These are phyloP conservation scores for Bhutanitis thaidina DNA, from an alignment of 2,888 invertebrate genomes.

Conservation along the genomic window DNA sequence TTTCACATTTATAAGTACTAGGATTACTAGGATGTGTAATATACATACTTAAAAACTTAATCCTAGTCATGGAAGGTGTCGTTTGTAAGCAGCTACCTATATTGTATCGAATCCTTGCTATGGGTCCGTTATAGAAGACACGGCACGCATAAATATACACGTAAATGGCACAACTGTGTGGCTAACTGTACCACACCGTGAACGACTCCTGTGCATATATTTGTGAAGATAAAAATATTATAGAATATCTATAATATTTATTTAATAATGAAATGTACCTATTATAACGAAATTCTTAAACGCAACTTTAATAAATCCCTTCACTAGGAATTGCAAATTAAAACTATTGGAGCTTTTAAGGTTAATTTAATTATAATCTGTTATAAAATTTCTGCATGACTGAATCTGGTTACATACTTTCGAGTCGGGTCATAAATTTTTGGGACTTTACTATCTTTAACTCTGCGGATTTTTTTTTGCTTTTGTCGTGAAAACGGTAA, in stretches of 20 bases:
- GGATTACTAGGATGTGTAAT: too few species aligned
- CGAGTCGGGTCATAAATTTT: slow-evolving; percentile 36
- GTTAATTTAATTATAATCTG: slow-evolving; percentile 42
- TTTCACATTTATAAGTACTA: too few species aligned
- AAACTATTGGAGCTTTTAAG: slow-evolving; percentile 45
- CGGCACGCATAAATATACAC: slow-evolving; percentile 75
- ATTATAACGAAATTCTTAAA: too few species aligned
- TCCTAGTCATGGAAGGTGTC: too few species aligned
- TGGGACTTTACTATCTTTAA: slow-evolving; percentile 22
- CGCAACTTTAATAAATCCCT: too few species aligned
- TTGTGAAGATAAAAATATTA: slow-evolving; percentile 31
- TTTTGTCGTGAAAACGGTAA: too few species aligned
- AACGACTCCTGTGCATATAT: slow-evolving; percentile 38
- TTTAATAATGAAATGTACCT: too few species aligned
- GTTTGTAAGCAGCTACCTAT: too few species aligned
- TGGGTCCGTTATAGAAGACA: slow-evolving; percentile 66
- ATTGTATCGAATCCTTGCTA: slow-evolving; percentile 60
- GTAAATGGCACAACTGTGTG: slow-evolving; percentile 67
- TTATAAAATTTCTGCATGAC: slow-evolving; percentile 37
- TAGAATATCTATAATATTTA: too few species aligned
- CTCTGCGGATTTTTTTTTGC: too few species aligned
- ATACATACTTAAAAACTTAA: too few species aligned
- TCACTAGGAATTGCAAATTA: too few species aligned
- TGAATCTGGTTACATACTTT: slow-evolving; percentile 36
- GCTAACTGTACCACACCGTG: slow-evolving; percentile 69